These are phyloP conservation scores for Trissolcus basalis DNA, from an alignment of 1,140 invertebrate genomes.

Conservation along the genomic window DNA sequence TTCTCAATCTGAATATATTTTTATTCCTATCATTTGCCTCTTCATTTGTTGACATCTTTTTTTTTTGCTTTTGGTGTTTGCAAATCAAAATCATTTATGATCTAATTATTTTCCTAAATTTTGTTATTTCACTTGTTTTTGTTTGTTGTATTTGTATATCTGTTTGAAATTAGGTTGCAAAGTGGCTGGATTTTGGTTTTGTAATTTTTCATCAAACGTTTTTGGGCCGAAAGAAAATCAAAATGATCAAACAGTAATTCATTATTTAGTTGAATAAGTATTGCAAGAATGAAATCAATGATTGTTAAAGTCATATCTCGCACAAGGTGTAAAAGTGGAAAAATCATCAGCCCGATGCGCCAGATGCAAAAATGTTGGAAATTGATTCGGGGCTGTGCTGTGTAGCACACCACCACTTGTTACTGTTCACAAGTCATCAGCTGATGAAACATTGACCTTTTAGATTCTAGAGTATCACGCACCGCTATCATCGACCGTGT, in stretches of 20 bases:
- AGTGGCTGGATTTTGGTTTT: no score
- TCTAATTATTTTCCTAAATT: no score
- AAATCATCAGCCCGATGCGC: conserved; percentile 48
- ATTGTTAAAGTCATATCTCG: conserved; percentile 38
- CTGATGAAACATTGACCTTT: conserved; percentile 56
- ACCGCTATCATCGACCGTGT: conserved; percentile 51
- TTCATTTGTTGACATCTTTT: no score
- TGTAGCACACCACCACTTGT: conserved; percentile 51
- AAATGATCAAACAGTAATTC: neutral
- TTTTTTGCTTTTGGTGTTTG: no score
- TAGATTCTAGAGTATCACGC: conserved; percentile 55
- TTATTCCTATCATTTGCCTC: no score
- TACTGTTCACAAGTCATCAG: conserved; percentile 57
- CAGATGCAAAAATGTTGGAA: conserved; percentile 51
- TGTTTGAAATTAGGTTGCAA: no score
- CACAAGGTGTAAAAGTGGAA: conserved; percentile 34
- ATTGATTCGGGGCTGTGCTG: conserved; percentile 48
- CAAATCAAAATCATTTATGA: no score
- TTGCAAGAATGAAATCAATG: conserved; percentile 43
- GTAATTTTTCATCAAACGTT: no score
- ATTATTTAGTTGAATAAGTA: conserved; percentile 13
- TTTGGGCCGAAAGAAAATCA: no score
- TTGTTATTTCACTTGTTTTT: no score
- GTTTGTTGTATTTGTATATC: no score
- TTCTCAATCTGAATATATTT: no score